phyloP scores from a whole-genome alignment of 2,888 invertebrate species.

The Acanthoscelides obtectus region DNA sequence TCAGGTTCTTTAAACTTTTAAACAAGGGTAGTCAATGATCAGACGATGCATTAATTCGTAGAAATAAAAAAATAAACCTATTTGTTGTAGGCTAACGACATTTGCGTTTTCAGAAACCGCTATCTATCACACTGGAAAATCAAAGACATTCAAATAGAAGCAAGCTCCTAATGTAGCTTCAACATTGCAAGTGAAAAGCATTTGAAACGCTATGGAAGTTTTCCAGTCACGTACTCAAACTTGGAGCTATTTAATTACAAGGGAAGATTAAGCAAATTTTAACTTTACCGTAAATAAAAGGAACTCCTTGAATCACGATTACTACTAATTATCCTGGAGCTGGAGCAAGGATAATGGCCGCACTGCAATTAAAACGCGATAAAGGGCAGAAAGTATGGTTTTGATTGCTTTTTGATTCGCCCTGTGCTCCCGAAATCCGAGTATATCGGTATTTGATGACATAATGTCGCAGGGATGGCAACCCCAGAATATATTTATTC shows the following conservation, averaged over 20 bases:
- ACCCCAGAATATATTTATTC: background rate
- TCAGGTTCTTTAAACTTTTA: no score
- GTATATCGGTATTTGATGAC: background rate
- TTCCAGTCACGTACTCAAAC: background rate
- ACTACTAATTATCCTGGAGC: background rate
- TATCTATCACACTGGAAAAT: no score
- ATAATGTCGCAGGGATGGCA: background rate
- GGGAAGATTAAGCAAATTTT: background rate
- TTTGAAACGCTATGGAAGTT: background rate
- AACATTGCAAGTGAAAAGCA: no score
- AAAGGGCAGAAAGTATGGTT: background rate
- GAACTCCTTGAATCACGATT: background rate
- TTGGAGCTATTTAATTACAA: background rate
- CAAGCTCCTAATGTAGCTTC: no score
- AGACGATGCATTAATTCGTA: no score
- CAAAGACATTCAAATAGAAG: no score
- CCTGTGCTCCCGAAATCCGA: background rate
- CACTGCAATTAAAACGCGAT: background rate
- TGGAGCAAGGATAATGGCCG: background rate
- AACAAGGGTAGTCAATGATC: no score
- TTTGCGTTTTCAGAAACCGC: no score
- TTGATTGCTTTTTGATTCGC: background rate
- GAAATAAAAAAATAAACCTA: no score
- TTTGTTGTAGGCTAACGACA: no score
- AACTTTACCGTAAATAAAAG: background rate